phyloP scores from a whole-genome alignment of 2,113 vertebrate genomes.

The Lophochroa leadbeateri region DNA sequence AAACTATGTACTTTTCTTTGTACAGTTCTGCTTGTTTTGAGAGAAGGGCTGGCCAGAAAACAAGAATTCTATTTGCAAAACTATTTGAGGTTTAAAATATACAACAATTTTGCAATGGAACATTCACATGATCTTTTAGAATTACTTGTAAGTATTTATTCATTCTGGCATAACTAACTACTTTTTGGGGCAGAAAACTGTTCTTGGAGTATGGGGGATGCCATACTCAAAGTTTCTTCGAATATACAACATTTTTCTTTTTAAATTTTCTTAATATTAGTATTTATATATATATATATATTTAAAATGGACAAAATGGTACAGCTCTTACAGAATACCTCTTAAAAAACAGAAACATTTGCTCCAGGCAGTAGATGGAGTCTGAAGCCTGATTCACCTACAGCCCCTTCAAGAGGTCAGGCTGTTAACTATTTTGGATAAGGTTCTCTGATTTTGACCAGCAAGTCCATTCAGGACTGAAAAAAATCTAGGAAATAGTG shows the following conservation, averaged over 20 bases:
- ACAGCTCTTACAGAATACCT: not conserved
- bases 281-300: not conserved
- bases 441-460: not conserved
- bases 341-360: not conserved
- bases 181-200: not conserved
- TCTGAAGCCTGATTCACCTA: not conserved
- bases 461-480: not conserved
- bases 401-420: not conserved
- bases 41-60: not conserved
- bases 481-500: not conserved
- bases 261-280: not conserved
- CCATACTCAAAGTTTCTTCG: not conserved
- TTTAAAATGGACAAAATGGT: not conserved
- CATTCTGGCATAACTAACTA: not conserved
- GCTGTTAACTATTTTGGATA: not conserved
- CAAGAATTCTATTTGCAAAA: constrained; percentile 38
- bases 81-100: constrained; percentile 22
- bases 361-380: not conserved
- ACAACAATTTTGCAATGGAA: not conserved
- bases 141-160: constrained; percentile 6
- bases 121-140: not conserved
- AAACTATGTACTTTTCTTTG: not conserved
- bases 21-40: constrained; percentile 3
- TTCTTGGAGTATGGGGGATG: not conserved
- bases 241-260: not conserved